Percentiles rank a stretch among this genome's conserved stretches.
Evolutionary conservation across 2,888 invertebrate species (phyloP).

Genomic region (Cheilosia pagana): DNA sequence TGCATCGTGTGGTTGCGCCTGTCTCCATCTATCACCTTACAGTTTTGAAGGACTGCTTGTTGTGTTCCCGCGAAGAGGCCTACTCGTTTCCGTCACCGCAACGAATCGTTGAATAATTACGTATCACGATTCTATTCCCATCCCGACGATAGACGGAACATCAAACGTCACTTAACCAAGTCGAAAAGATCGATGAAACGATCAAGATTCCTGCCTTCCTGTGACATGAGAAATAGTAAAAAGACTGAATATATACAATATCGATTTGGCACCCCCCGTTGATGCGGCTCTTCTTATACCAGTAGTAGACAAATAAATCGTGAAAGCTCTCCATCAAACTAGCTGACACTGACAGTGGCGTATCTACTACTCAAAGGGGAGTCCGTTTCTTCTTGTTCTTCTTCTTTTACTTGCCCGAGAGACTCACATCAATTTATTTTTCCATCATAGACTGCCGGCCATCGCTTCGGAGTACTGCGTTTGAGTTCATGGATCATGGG

Average conservation of each 20-base stretch:
- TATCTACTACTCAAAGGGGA: constrained; percentile 14
- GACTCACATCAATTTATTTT: constrained; percentile 54
- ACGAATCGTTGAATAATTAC: constrained; percentile 57
- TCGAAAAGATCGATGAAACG: constrained; percentile 41
- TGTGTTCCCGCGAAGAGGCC: constrained; percentile 26
- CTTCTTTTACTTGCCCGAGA: background rate
- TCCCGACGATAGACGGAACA: constrained; percentile 43
- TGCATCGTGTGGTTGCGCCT: background rate
- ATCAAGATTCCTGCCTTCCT: constrained; percentile 9
- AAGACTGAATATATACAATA: background rate
- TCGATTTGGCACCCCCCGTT: constrained; percentile 42
- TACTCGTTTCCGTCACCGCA: constrained; percentile 49
- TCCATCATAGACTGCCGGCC: constrained; percentile 25
- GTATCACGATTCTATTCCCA: constrained; percentile 45
- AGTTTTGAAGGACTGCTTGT: background rate
- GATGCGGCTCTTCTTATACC: constrained; percentile 3
- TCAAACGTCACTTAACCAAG: constrained; percentile 52
- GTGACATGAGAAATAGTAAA: constrained; percentile 11
- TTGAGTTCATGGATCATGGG: constrained; percentile 45
- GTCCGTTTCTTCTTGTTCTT: constrained; percentile 1
- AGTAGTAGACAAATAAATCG: constrained; percentile 63
- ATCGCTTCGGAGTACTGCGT: background rate
- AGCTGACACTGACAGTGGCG: constrained; percentile 68
- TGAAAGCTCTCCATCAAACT: constrained; percentile 70
- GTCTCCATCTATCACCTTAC: constrained; percentile 41